Conservation (phyloP, 2,797 vertebrate genomes). For the Lophius americanus region DNA sequence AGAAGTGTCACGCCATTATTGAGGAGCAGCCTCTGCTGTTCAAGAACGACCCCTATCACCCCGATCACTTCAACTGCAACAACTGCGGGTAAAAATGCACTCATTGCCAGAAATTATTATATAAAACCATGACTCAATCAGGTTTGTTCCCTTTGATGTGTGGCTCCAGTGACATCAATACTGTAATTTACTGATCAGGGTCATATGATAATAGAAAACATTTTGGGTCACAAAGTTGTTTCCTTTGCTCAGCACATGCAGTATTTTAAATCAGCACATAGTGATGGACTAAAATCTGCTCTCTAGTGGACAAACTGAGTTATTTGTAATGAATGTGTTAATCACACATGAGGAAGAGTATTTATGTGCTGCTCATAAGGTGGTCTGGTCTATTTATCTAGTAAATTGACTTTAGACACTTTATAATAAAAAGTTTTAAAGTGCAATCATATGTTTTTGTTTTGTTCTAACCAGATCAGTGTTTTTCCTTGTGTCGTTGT, state of each 20-base stretch:
- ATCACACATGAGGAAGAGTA: background rate
- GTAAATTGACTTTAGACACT: no score
- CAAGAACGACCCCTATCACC: constrained; percentile 97
- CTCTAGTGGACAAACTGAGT: constrained; percentile 44
- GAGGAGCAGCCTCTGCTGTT: constrained; percentile 95
- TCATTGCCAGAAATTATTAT: no score
- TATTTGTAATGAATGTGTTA: background rate
- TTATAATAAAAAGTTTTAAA: no score
- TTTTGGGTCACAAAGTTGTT: no score
- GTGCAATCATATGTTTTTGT: no score
- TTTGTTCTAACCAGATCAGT: no score
- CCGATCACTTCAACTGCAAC: constrained; percentile 97
- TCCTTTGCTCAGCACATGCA: background rate
- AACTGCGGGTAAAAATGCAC: constrained; percentile 88
- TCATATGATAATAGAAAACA: no score
- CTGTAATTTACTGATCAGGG: background rate
- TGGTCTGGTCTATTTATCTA: background rate
- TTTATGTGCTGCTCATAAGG: background rate
- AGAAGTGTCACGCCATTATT: constrained; percentile 98
- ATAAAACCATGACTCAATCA: no score
- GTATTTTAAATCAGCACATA: background rate
- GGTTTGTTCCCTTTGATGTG: no score
- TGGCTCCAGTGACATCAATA: no score
- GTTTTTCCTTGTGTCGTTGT: no score
- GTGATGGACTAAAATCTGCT: background rate